Evolutionary conservation across 2,888 invertebrate species (phyloP), one percentile per base, ranked within the genome.

Genomic region (Ichneumon xanthorius): DNA sequence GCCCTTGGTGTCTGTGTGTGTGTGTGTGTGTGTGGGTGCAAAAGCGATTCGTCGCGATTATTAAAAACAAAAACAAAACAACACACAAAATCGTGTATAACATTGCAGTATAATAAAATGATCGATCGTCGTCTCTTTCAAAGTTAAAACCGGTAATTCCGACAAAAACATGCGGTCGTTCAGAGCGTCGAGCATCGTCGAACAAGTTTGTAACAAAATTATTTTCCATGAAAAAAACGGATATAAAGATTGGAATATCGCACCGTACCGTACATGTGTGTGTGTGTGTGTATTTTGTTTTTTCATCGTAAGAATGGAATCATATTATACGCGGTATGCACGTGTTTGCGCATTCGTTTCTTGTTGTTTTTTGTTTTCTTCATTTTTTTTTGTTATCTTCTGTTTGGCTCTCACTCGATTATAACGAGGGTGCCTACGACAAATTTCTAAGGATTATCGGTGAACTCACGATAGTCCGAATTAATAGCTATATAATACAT

Each of bases 401-500:
- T 65, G 53, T 53, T 81, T 84, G 78, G 70, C 84, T 84, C 67
- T 73, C 79, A 77, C 77, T 77, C 77, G 85, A 83, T 80, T 86
- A 80, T 79, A 63, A 86, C 84, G 84, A 79, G 82, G 81, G 63
- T 78, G 82, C 70, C 84, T 80, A 85, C 86, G 68, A 85, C 83
- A 86, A 86, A 82, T 67, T 86, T 82, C 80, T 87, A 87, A 86
- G 76, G 84, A 87, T 87, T 86, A 87, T 87, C 86, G 68, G 70
- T 86, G 82, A 88, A 88, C 87, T 85, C 79, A 84, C 80, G 79
- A 86, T 78, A 84, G 50, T 86, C 85, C 80, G 85, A 86, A 86
- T 87, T 87, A 88, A 87, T 88, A 87, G 86, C 88, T 88, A 87
- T 88, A 88, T 87, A 87, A 87, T 88, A 88, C 88, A 87, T 87